Evolutionary conservation across 2,888 invertebrate genomes (phyloP).

Genomic region (Drosophila parthenogenetica): DNA sequence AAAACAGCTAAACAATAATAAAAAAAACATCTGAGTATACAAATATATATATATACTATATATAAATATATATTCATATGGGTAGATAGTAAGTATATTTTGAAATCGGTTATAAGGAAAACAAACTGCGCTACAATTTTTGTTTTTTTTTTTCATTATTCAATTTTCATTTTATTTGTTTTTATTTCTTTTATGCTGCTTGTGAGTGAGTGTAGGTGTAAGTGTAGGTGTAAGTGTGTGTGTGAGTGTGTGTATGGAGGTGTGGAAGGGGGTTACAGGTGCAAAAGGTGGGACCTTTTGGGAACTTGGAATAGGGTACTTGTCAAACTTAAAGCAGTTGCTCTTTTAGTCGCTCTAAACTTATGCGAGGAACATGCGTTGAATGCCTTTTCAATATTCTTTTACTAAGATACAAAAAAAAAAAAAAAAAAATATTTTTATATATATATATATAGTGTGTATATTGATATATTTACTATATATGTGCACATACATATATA

Average conservation of each 20-base stretch:
- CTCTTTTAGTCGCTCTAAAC: conserved; percentile 74
- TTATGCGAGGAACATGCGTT: conserved; percentile 82
- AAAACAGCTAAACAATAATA: conserved; percentile 69
- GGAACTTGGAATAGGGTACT: neutral
- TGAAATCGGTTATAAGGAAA: conserved; percentile 57
- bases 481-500: conserved; percentile 21
- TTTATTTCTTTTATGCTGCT: conserved; percentile 22
- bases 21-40: conserved; percentile 29
- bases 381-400: conserved; percentile 61
- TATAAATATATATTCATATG: conserved; percentile 11
- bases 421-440: conserved; percentile 54
- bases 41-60: conserved; percentile 23
- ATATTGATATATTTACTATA: conserved; percentile 25
- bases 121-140: conserved; percentile 65
- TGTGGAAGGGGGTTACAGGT: neutral
- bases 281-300: neutral
- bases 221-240: conserved; percentile 20
- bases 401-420: conserved; percentile 61
- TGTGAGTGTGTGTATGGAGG: conserved; percentile 17
- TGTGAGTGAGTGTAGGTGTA: conserved; percentile 11
- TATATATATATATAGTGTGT: conserved; percentile 23
- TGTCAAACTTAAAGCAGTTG: conserved; percentile 48
- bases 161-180: conserved; percentile 29
- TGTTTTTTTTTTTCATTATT: conserved; percentile 25
- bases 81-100: conserved; percentile 19